Percentiles rank a stretch among this genome's conserved stretches.
Conservation (phyloP, 2,797 vertebrate genomes). For the Pteronotus mesoamericanus region DNA sequence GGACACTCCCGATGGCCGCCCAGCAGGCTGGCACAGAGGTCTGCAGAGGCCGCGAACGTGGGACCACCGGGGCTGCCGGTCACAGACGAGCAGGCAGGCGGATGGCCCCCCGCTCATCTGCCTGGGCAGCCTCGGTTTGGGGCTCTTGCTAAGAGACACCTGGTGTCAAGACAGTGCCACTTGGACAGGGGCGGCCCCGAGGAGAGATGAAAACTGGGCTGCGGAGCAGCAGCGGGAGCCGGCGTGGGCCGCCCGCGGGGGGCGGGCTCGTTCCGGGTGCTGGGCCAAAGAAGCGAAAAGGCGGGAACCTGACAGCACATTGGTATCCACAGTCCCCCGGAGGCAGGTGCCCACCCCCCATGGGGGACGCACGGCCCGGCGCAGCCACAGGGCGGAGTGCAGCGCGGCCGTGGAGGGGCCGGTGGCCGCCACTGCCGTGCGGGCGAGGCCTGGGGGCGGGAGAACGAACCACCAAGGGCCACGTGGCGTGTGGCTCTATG, state of each 20-base stretch:
- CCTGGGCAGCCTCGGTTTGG: not conserved
- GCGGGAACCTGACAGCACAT: no score
- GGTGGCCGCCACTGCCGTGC: rapidly evolving
- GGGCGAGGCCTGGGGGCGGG: rapidly evolving
- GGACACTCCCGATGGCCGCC: not conserved
- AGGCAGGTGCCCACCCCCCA: rapidly evolving
- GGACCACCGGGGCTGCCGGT: not conserved
- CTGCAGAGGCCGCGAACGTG: rapidly evolving
- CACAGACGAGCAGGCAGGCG: not conserved
- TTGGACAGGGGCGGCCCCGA: rapidly evolving
- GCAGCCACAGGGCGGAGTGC: rapidly evolving
- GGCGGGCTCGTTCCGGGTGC: rapidly evolving
- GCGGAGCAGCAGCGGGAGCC: rapidly evolving
- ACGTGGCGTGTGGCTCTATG: rapidly evolving
- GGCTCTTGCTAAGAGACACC: not conserved
- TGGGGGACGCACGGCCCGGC: no score
- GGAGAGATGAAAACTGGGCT: rapidly evolving
- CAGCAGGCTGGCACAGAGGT: not conserved
- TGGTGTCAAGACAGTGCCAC: not conserved
- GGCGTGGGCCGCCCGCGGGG: no score
- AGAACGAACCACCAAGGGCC: rapidly evolving
- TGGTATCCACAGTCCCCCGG: rapidly evolving
- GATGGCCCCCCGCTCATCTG: not conserved
- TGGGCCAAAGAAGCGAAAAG: rapidly evolving
- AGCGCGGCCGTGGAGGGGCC: rapidly evolving